A percentile compares a stretch with the other conserved stretches of the same genome.
Conservation (phyloP, 1,140 invertebrate genomes). For the Bathynomus jamesi region DNA sequence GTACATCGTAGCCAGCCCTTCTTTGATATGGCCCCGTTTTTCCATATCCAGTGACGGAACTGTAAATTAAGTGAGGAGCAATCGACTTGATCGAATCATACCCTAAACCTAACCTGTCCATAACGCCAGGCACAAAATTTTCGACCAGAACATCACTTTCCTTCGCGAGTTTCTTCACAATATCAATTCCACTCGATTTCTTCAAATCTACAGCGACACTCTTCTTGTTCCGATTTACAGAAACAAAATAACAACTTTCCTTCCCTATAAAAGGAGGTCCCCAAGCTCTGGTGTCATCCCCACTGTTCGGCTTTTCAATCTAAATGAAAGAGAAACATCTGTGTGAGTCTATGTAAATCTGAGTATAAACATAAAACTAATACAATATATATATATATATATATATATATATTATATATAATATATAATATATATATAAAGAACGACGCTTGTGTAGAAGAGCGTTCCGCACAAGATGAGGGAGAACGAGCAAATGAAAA, state of each 20-base stretch:
- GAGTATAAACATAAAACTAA: conserved; percentile 14
- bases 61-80: conserved; percentile 80
- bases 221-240: conserved; percentile 91
- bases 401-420: background rate
- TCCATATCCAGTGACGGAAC: conserved; percentile 89
- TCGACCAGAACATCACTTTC: conserved; percentile 84
- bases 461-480: too few species aligned
- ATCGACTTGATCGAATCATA: conserved; percentile 63
- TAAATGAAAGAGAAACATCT: background rate
- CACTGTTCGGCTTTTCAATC: conserved; percentile 65
- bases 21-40: conserved; percentile 71
- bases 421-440: too few species aligned
- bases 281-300: conserved; percentile 87
- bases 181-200: conserved; percentile 55
- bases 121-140: conserved; percentile 88
- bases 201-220: conserved; percentile 85
- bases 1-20: conserved; percentile 89
- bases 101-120: conserved; percentile 66
- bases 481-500: too few species aligned
- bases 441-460: too few species aligned
- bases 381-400: background rate
- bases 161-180: conserved; percentile 63
- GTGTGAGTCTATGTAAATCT: background rate
- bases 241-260: conserved; percentile 76
- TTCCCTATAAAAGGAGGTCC: conserved; percentile 74